Conservation (phyloP, 2,113 vertebrate species). For the Enhydra lutris region DNA sequence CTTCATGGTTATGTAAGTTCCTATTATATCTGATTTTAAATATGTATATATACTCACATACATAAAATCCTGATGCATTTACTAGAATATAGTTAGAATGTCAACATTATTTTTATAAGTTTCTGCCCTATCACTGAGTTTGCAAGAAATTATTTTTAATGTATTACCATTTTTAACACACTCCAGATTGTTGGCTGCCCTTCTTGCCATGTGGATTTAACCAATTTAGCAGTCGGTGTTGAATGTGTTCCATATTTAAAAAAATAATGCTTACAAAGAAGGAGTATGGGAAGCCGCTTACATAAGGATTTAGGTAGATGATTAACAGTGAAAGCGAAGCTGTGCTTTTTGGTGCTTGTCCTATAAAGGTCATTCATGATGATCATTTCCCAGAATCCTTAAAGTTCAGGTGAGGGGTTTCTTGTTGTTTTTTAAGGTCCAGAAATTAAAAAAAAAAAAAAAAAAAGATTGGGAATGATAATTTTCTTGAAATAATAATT, state of each 20-base stretch:
- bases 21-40: background rate
- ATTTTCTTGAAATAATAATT: conserved; percentile 6
- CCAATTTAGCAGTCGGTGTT: conserved; percentile 56
- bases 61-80: background rate
- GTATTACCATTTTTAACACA: conserved; percentile 67
- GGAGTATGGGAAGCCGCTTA: conserved; percentile 33
- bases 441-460: background rate
- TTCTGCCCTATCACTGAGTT: conserved; percentile 53
- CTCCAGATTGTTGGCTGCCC: conserved; percentile 63
- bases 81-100: background rate
- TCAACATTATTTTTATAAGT: conserved; percentile 24
- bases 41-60: background rate
- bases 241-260: conserved; percentile 56
- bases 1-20: background rate
- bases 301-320: conserved; percentile 42
- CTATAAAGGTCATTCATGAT: background rate
- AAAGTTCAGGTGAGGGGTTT: background rate
- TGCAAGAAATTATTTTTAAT: conserved; percentile 57
- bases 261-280: conserved; percentile 51
- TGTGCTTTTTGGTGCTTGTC: background rate
- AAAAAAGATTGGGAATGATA: background rate
- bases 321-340: conserved; percentile 49
- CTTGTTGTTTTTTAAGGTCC: background rate
- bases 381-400: background rate
- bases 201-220: conserved; percentile 62